Conservation (phyloP, 2,888 invertebrate species). For the Melinaea marsaeus region DNA sequence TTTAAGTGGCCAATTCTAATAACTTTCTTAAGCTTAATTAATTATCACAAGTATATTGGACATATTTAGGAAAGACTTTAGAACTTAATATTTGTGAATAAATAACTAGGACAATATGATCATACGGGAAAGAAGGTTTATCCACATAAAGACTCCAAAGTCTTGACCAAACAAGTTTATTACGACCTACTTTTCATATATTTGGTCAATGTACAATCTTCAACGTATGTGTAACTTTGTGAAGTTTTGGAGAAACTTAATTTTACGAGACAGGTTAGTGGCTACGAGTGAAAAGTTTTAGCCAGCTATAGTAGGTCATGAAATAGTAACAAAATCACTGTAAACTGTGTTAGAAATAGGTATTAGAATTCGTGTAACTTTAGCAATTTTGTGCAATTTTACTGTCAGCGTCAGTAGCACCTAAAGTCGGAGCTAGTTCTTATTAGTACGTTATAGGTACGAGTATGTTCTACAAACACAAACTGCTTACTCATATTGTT, state of each 20-base stretch:
- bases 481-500: conserved; percentile 11
- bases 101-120: neutral
- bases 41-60: conserved; percentile 30
- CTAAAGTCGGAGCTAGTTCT: no score
- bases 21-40: conserved; percentile 75
- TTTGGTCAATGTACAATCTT: conserved; percentile 10
- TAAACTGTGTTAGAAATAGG: no score
- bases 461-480: no score
- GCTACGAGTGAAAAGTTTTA: no score
- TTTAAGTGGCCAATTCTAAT: no score
- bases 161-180: neutral
- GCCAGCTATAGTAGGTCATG: no score
- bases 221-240: conserved; percentile 22
- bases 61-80: conserved; percentile 26
- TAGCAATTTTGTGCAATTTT: no score
- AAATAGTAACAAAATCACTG: no score
- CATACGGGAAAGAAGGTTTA: neutral
- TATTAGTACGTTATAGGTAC: no score
- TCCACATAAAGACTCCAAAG: neutral
- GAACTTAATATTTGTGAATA: conserved; percentile 6
- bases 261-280: conserved; percentile 40
- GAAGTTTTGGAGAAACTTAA: conserved; percentile 48
- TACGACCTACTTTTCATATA: conserved; percentile 8
- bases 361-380: no score
- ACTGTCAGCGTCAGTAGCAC: no score